Base-by-base conservation (phyloP, 2,888 invertebrate genomes). In the Platycnemis pennipes region DNA sequence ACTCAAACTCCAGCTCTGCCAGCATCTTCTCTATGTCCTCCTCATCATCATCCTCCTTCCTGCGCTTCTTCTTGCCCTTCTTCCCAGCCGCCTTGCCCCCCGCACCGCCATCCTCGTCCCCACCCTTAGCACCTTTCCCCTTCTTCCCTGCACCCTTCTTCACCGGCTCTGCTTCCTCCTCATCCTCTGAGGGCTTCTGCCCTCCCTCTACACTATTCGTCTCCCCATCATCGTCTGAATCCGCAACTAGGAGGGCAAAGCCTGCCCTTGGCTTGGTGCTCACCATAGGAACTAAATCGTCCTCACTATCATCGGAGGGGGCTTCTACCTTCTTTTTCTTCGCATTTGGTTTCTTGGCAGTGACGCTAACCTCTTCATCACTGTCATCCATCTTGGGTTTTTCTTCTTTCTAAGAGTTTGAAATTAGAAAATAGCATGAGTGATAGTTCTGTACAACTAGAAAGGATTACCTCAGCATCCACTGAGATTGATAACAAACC, bases 1-100 rank as follows among this genome's bases (percentile, higher is more conserved):
- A 98, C 97, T 98, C 98, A 97, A 98, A 97, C 96, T 98, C 98
- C 95, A 99, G 96, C 96, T 99, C 98, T 22, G 98, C 98, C 95
- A 99, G 96, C 95, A 98, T 98, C 96, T 98, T 98, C 95, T 99
- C 98, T 95, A 99, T 96, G 96, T 98, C 98, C 94, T 97, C 97
- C 95, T 98, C 98, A 96, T 98, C 98, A 96, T 98, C 98, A 94
- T 98, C 98, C 95, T 98, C 97, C 88, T 96, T 95, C 88, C 95
- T 95, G 88, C 95, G 95, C 95, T 97, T 98, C 96, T 98, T 98
- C 96, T 97, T 98, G 7, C 95, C 94, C 85, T 96, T 96, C 94
- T 96, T 95, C 26, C 95, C 95, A 46, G 95, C 95, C 88, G 95
- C 94, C 11, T 94, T 94, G 19, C 94, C 85, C 19, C 88, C 69